Conservation (phyloP, 2,888 invertebrate species). For the Cecidostiba fungosa region DNA sequence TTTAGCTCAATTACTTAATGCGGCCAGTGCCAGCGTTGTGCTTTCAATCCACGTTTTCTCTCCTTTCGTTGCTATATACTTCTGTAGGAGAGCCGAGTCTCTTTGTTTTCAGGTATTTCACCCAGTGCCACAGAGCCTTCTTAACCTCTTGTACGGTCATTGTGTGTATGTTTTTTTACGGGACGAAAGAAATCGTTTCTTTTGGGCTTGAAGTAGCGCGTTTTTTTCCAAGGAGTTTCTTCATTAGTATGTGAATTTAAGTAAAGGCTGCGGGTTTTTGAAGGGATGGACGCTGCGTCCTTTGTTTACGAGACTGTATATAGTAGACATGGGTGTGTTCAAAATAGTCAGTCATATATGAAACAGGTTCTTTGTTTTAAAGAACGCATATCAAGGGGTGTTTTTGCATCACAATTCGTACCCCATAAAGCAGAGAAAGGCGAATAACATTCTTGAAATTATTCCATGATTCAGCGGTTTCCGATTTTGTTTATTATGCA, state of each 20-base stretch:
- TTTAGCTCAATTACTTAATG: constrained; percentile 58
- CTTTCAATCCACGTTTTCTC: constrained; percentile 1
- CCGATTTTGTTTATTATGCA: background rate
- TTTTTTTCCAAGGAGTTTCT: constrained; percentile 1
- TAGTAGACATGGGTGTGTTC: background rate
- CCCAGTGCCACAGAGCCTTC: background rate
- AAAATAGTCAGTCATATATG: background rate
- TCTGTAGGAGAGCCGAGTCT: background rate
- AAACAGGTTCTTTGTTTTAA: background rate
- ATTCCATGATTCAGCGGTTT: background rate
- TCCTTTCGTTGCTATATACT: background rate
- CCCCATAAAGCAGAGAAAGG: background rate
- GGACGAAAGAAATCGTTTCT: background rate
- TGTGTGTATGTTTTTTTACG: background rate
- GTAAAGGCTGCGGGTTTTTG: background rate
- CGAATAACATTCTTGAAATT: background rate
- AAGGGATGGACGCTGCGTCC: background rate
- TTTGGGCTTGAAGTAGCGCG: background rate
- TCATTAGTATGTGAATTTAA: background rate
- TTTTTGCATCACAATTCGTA: background rate
- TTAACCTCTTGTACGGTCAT: constrained; percentile 4
- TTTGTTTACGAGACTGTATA: background rate
- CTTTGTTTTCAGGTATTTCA: background rate
- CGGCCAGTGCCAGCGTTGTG: background rate
- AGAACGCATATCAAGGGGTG: background rate